Conservation (phyloP, 2,113 vertebrate species). For the Tauraco erythrolophus region DNA sequence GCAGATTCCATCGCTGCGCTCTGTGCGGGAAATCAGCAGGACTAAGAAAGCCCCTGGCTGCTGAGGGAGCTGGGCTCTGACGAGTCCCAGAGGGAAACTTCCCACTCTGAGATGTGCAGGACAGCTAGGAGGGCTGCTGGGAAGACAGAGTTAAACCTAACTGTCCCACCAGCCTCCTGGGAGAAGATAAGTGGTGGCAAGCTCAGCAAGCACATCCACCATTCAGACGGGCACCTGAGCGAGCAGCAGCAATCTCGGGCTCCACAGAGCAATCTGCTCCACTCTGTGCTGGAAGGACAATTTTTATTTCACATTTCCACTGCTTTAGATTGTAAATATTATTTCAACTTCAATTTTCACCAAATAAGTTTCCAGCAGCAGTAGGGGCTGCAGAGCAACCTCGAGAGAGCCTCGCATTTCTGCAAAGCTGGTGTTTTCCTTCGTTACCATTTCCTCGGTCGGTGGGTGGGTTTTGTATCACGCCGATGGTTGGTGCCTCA, state of each 20-base stretch:
- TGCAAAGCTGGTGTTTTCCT: not conserved
- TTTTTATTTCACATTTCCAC: constrained; percentile 47
- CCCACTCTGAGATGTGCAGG: not conserved
- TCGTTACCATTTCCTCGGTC: not conserved
- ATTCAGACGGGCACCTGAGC: not conserved
- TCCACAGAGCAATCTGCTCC: constrained; percentile 30
- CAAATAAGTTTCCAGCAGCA: not conserved
- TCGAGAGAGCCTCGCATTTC: not conserved
- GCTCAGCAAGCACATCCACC: not conserved
- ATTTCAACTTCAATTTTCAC: not conserved
- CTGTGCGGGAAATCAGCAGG: constrained; percentile 1
- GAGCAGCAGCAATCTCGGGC: not conserved
- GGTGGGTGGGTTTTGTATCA: not conserved
- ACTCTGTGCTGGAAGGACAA: not conserved
- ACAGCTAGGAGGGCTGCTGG: not conserved
- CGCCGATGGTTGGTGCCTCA: not conserved
- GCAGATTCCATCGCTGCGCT: not conserved
- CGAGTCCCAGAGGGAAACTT: not conserved
- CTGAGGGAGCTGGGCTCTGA: not conserved
- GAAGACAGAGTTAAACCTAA: not conserved
- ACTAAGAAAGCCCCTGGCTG: not conserved
- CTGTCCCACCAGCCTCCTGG: not conserved
- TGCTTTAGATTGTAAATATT: constrained; percentile 28
- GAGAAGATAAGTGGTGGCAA: not conserved
- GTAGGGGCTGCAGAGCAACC: not conserved